These are phyloP conservation scores for Ectobius pallidus DNA, from an alignment of 2,888 invertebrate species.

Conservation along the genomic window DNA sequence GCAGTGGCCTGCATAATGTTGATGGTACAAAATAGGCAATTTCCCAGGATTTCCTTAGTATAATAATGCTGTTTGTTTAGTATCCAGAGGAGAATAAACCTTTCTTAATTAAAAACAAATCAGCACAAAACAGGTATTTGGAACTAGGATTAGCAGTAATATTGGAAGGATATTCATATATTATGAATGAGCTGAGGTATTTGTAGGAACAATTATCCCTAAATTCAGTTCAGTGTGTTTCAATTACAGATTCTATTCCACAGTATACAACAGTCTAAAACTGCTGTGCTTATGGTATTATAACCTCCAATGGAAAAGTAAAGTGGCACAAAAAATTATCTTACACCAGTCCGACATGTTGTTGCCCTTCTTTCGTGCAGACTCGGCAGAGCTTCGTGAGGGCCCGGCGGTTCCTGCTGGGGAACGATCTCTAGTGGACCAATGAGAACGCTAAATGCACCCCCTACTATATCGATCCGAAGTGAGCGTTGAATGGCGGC, in stretches of 20 bases:
- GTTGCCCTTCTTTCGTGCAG: constrained; percentile 6
- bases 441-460: constrained; percentile 14
- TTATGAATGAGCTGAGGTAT: not conserved
- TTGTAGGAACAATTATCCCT: too few species aligned
- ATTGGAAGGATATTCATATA: not conserved
- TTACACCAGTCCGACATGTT: constrained; percentile 14
- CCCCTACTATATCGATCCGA: constrained; percentile 24
- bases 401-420: not conserved
- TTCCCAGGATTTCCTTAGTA: too few species aligned
- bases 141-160: not conserved
- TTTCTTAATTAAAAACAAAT: too few species aligned
- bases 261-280: constrained; percentile 8
- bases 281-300: constrained; percentile 20
- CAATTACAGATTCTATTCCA: constrained; percentile 6
- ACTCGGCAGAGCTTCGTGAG: constrained; percentile 5
- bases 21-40: too few species aligned
- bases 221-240: not conserved
- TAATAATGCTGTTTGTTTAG: too few species aligned
- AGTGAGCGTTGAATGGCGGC: constrained; percentile 23
- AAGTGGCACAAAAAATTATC: constrained; percentile 12
- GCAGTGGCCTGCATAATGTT: too few species aligned
- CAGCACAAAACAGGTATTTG: too few species aligned
- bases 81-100: too few species aligned
- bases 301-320: not conserved
- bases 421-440: not conserved